These are phyloP conservation scores for Mercenaria mercenaria DNA, from an alignment of 1,140 invertebrate species.

Conservation along the genomic window DNA sequence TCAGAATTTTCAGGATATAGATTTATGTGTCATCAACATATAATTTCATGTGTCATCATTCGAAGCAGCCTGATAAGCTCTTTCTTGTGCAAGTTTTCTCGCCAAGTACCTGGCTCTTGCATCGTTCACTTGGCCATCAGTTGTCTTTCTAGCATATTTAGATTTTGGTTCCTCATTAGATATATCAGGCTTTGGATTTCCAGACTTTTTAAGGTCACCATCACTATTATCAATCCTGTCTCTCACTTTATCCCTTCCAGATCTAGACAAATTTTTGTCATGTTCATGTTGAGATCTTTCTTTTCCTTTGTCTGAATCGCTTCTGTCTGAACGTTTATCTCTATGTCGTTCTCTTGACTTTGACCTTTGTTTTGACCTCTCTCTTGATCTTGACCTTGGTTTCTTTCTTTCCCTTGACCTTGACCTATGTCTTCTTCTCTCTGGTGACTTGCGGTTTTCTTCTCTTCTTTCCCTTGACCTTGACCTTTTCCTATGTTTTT, in stretches of 20 bases:
- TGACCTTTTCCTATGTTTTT: conserved; percentile 34
- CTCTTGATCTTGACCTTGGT: conserved; percentile 65
- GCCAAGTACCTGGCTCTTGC: conserved; percentile 72
- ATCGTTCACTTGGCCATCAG: conserved; percentile 61
- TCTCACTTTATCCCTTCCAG: background rate
- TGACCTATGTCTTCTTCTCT: conserved; percentile 64
- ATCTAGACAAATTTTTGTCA: background rate
- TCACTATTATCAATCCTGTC: background rate
- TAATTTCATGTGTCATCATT: too few species aligned
- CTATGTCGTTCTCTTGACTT: conserved; percentile 31
- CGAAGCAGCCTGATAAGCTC: background rate
- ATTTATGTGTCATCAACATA: too few species aligned
- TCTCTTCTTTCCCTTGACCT: conserved; percentile 58
- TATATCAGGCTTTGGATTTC: conserved; percentile 53
- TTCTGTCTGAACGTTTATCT: conserved; percentile 13
- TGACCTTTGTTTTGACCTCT: conserved; percentile 63
- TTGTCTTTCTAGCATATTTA: conserved; percentile 74
- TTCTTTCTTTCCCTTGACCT: conserved; percentile 32
- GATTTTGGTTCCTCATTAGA: conserved; percentile 45
- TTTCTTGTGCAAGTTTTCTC: conserved; percentile 46
- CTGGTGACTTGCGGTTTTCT: conserved; percentile 61
- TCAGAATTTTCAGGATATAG: too few species aligned
- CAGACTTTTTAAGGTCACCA: background rate
- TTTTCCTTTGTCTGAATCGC: background rate
- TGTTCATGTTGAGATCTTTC: conserved; percentile 7